Base-by-base conservation (phyloP, 2,113 vertebrate species). In the Trichechus manatus region DNA sequence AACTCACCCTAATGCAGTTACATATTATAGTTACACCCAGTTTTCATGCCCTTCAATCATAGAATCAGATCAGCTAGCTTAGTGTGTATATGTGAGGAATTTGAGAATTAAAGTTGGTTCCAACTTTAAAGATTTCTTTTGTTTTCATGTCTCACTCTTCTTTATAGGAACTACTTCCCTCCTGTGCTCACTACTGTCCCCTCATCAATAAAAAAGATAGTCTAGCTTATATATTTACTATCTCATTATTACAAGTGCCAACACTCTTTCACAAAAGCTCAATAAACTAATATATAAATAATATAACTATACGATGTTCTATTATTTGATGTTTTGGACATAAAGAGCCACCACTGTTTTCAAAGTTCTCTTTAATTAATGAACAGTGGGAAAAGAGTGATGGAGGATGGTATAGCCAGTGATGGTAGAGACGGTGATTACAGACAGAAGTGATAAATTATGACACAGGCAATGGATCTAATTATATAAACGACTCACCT, bases 231-330 rank as follows among this genome's bases (percentile, higher is more conserved):
- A 56, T 86, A 9, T 94, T 97, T 85, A 83, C 89, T 97, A 86
- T 20, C 15, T 88, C 39, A 33, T 91, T 61, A 53, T 59, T 91
- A 10, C 0, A 11, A 84, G 72, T 1, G 89, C 95, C 97, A 97
- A 93, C 87, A 44, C 75, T 92, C 47, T 97, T 82, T 47, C 77
- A 80, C 39, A 33, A 95, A 93, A 75, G 36, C 36, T 44, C 75
- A 97, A 15, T 74, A 20, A 78, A 85, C 39, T 94, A 61, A 9
- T 33, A 44, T 27, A 9, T 33, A 68, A 68, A 68, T 33, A 33
- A 97, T 92, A 95, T 89, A 96, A 97, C 96, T 96, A 95, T 83
- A 72, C 74, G 1, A 59, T 85, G 22, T 39, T 39, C 39, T 39
- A 39, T 39, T 39, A 39, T 39, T 39, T 39, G 39, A 39, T 39